phyloP scores from a whole-genome alignment of 2,888 invertebrate genomes.

The Cryptus viduatorius region DNA sequence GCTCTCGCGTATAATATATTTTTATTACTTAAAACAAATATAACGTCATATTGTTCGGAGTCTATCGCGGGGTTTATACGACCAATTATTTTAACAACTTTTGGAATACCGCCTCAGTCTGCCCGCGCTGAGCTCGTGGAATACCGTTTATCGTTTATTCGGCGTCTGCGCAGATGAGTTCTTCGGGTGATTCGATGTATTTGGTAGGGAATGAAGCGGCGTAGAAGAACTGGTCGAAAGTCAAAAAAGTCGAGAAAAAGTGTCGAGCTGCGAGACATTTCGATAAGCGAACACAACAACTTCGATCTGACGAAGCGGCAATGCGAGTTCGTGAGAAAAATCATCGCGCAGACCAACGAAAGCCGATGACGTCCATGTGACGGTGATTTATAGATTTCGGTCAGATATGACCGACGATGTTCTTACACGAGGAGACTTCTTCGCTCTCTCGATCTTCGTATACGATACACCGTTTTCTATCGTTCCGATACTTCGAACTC shows the following conservation, averaged over 20 bases:
- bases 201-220: not conserved
- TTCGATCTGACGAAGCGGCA: constrained; percentile 68
- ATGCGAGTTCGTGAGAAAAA: constrained; percentile 66
- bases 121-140: not conserved
- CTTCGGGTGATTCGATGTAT: not conserved
- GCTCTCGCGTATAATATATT: constrained; percentile 54
- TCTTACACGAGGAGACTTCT: not conserved
- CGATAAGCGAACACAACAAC: constrained; percentile 65
- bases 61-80: constrained; percentile 50
- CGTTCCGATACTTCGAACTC: not conserved
- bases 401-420: constrained; percentile 66
- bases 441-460: not conserved
- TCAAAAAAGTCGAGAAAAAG: not conserved
- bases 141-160: constrained; percentile 7
- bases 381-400: constrained; percentile 76
- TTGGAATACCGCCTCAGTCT: constrained; percentile 10
- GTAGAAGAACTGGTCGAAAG: not conserved
- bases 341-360: constrained; percentile 58
- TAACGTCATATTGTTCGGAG: constrained; percentile 56
- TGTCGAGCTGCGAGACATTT: not conserved
- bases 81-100: constrained; percentile 67
- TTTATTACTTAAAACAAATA: constrained; percentile 68
- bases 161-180: not conserved
- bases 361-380: constrained; percentile 70
- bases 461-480: constrained; percentile 17